phyloP scores from a whole-genome alignment of 1,140 invertebrate species.

The Ridgeia piscesae region DNA sequence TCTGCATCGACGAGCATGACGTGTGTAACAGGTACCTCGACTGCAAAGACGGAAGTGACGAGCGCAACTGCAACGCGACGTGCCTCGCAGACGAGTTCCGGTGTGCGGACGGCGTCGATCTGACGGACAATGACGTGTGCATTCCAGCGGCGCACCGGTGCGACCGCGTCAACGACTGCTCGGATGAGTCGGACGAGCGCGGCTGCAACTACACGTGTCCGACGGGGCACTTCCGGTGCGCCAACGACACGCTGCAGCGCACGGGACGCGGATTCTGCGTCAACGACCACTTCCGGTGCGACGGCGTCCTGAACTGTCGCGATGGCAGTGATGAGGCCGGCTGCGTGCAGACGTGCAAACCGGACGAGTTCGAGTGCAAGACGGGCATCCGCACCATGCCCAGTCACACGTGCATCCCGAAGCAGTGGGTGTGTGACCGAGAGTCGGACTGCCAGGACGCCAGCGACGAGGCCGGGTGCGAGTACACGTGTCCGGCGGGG shows the following conservation, averaged over 20 bases:
- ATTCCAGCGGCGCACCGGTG: not conserved
- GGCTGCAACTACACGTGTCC: conserved; percentile 23
- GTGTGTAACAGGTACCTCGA: conserved; percentile 7
- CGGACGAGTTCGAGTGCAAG: conserved; percentile 27
- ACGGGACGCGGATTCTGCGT: not conserved
- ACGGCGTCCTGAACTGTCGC: conserved; percentile 8
- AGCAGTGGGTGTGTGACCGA: conserved; percentile 1
- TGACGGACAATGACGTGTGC: not conserved
- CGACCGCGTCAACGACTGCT: conserved; percentile 15
- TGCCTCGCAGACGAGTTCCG: not conserved
- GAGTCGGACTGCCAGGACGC: conserved; percentile 19
- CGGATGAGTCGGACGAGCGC: conserved; percentile 19
- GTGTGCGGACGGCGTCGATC: not conserved
- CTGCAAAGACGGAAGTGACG: conserved; percentile 16
- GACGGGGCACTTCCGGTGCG: conserved; percentile 12
- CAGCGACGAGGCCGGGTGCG: not conserved
- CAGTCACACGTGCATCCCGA: conserved; percentile 12
- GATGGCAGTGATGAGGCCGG: not conserved
- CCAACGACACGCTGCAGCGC: not conserved
- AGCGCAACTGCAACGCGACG: conserved; percentile 6
- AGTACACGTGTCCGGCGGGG: not conserved
- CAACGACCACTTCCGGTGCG: not conserved
- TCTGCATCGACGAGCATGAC: not conserved
- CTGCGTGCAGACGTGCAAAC: conserved; percentile 22
- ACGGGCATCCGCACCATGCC: not conserved